These are phyloP conservation scores for Stenurella melanura DNA, from an alignment of 2,888 invertebrate species.

Conservation along the genomic window DNA sequence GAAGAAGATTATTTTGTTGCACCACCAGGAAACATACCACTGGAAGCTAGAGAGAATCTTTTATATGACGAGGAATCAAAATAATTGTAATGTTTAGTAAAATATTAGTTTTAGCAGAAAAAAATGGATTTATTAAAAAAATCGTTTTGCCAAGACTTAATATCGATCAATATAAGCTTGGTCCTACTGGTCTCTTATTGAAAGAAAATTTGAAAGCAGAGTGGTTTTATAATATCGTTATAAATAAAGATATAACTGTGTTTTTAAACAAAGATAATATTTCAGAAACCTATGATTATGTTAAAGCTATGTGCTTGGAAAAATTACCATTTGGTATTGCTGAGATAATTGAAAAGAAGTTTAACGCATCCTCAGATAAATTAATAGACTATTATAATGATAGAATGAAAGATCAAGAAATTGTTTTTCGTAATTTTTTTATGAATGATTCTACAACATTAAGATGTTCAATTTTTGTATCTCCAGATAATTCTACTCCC, in stretches of 20 bases:
- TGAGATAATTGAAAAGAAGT: conserved; percentile 62
- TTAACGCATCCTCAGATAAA: conserved; percentile 35
- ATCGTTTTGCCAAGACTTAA: conserved; percentile 45
- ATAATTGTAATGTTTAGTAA: conserved; percentile 46
- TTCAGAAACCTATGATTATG: conserved; percentile 67
- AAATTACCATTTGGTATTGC: conserved; percentile 74
- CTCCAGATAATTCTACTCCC: conserved; percentile 76
- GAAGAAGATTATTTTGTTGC: conserved; percentile 95
- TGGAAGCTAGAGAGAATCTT: conserved; percentile 74
- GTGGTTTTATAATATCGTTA: conserved; percentile 75
- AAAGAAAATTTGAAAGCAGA: conserved; percentile 76
- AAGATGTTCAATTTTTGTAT: conserved; percentile 72
- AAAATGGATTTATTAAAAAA: conserved; percentile 57
- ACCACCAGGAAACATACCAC: conserved; percentile 89
- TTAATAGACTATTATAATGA: conserved; percentile 42
- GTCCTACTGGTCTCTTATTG: conserved; percentile 75
- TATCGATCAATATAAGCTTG: conserved; percentile 63
- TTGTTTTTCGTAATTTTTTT: conserved; percentile 58
- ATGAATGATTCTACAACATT: conserved; percentile 62
- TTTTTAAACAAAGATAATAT: conserved; percentile 68
- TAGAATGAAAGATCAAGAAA: conserved; percentile 43
- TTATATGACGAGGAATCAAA: conserved; percentile 63
- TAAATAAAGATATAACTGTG: conserved; percentile 74
- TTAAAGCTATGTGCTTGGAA: conserved; percentile 67
- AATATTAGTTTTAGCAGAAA: conserved; percentile 53